Percentiles rank a stretch among this genome's conserved stretches.
Evolutionary conservation across 2,888 invertebrate genomes (phyloP).

Genomic region (Nephrocerus scutellatus): DNA sequence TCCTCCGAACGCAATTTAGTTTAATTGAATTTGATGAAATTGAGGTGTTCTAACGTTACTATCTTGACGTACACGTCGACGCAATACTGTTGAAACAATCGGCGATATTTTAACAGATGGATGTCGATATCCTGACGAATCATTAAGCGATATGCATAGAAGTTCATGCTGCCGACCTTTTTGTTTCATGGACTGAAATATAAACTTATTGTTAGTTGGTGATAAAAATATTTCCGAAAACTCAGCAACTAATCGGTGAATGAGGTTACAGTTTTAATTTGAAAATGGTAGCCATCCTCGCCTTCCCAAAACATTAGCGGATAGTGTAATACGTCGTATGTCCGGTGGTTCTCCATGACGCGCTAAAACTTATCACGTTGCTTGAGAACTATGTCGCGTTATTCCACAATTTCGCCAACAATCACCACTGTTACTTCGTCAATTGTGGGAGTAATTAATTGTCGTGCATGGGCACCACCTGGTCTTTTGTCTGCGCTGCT

Average conservation of each 20-base stretch:
- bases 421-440: conserved; percentile 36
- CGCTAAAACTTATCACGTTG: conserved; percentile 23
- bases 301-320: conserved; percentile 16
- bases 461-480: conserved; percentile 27
- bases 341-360: conserved; percentile 28
- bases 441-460: conserved; percentile 35
- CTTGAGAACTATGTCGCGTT: conserved; percentile 31
- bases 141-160: neutral
- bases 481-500: conserved; percentile 33
- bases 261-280: conserved; percentile 10
- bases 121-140: conserved; percentile 2
- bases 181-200: too few relatives aligned
- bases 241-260: neutral
- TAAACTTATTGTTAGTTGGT: too few relatives aligned
- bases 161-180: neutral
- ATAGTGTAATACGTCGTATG: conserved; percentile 11
- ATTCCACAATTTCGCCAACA: conserved; percentile 31
- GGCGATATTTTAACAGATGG: conserved; percentile 2
- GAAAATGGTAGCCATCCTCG: conserved; percentile 20
- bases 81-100: conserved; percentile 1
- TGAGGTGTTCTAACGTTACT: conserved; percentile 31
- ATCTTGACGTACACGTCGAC: conserved; percentile 1
- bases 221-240: neutral
- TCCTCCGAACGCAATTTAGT: conserved; percentile 25
- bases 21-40: conserved; percentile 31